These are phyloP conservation scores for Oppia nitens DNA, from an alignment of 1,140 invertebrate species.

Conservation along the genomic window DNA sequence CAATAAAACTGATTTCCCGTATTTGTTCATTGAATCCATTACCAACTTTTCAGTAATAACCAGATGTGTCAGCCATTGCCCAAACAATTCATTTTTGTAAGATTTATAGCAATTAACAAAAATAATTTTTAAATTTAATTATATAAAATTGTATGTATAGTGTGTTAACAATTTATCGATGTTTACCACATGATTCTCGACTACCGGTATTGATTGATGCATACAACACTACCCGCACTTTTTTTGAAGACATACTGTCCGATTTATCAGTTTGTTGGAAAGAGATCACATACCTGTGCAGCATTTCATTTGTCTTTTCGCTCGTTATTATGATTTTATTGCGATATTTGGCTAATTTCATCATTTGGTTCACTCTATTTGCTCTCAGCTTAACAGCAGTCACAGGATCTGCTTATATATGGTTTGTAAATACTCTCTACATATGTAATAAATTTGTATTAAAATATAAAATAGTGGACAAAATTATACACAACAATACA, in stretches of 20 bases:
- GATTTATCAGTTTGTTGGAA: constrained; percentile 16
- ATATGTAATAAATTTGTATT: too few species aligned
- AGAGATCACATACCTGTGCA: constrained; percentile 11
- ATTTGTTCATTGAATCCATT: constrained; percentile 23
- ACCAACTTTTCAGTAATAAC: not conserved
- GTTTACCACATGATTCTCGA: constrained; percentile 29
- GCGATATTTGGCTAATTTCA: constrained; percentile 29
- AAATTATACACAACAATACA: too few species aligned
- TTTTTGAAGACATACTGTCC: constrained; percentile 13
- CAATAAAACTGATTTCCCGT: constrained; percentile 34
- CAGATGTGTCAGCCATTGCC: constrained; percentile 9
- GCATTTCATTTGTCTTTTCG: constrained; percentile 28
- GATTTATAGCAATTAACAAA: constrained; percentile 18
- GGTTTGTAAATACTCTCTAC: constrained; percentile 34
- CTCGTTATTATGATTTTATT: constrained; percentile 32
- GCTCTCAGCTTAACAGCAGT: constrained; percentile 39
- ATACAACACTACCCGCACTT: constrained; percentile 5
- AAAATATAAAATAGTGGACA: too few species aligned
- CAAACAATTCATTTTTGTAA: constrained; percentile 15
- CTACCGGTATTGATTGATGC: constrained; percentile 3
- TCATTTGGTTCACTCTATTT: constrained; percentile 39
- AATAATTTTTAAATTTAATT: constrained; percentile 33
- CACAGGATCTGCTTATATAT: constrained; percentile 42
- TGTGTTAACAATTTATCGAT: constrained; percentile 11
- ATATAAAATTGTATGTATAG: constrained; percentile 8